phyloP scores from a whole-genome alignment of 2,888 invertebrate genomes.

The Diploptera punctata region DNA sequence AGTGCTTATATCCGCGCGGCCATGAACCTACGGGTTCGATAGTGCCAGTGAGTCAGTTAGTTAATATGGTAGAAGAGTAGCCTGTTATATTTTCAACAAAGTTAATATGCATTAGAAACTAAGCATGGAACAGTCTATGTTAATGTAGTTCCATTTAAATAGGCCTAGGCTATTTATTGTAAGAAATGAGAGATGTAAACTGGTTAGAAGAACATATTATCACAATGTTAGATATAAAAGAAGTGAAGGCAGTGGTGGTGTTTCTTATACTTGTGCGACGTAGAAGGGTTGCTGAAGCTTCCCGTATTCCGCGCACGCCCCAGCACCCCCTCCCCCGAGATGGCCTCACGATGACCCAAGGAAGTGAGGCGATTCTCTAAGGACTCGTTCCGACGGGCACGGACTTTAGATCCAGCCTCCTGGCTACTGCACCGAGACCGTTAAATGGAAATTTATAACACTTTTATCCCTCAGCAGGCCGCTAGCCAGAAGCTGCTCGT shows the following conservation, averaged over 20 bases:
- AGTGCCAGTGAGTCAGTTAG: too few relatives aligned
- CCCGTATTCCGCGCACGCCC: conserved; percentile 28
- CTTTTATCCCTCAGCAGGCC: conserved; percentile 28
- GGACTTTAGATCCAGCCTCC: neutral
- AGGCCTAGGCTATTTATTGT: too few relatives aligned
- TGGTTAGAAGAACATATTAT: too few relatives aligned
- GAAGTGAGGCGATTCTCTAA: conserved; percentile 13
- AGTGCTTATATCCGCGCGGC: too few relatives aligned
- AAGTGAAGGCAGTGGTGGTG: neutral
- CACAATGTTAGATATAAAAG: neutral
- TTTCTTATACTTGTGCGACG: neutral
- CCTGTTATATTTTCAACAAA: too few relatives aligned
- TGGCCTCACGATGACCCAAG: conserved; percentile 27
- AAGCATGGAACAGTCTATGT: too few relatives aligned
- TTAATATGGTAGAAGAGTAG: too few relatives aligned
- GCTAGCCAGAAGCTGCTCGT: neutral
- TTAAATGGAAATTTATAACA: conserved; percentile 31
- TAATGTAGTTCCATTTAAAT: too few relatives aligned
- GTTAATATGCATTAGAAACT: too few relatives aligned
- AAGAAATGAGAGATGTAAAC: too few relatives aligned
- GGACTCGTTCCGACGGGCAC: conserved; percentile 23
- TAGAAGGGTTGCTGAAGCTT: conserved; percentile 12
- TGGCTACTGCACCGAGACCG: conserved; percentile 9
- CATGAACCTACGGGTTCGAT: too few relatives aligned
- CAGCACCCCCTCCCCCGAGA: conserved; percentile 12